Conservation (phyloP, 2,888 invertebrate species). For the Sarcophaga variegata region DNA sequence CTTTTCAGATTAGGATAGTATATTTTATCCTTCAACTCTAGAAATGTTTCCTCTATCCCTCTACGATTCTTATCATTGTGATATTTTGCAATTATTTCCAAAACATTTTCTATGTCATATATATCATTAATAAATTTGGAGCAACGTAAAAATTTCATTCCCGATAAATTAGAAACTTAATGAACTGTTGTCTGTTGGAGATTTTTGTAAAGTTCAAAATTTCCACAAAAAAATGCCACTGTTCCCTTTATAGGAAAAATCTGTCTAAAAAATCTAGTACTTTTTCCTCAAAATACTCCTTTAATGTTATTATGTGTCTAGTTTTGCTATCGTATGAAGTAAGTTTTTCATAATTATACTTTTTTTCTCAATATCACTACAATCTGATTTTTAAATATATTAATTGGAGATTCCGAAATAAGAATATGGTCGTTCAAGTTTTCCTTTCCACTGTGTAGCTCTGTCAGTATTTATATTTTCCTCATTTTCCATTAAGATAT, state of each 20-base stretch:
- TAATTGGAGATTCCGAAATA: too few species aligned
- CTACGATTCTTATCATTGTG: slow-evolving; percentile 32
- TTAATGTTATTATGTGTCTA: slow-evolving; percentile 20
- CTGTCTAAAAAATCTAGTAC: not conserved
- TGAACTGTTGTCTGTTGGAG: slow-evolving; percentile 26
- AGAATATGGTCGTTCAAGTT: too few species aligned
- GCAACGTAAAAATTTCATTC: slow-evolving; percentile 11
- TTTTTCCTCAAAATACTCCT: slow-evolving; percentile 8
- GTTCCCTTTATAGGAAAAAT: slow-evolving; percentile 19
- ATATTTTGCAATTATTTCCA: slow-evolving; percentile 20
- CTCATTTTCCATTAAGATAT: too few species aligned
- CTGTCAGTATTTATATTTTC: too few species aligned
- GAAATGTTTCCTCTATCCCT: slow-evolving; percentile 23
- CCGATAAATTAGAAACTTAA: slow-evolving; percentile 16
- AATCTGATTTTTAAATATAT: too few species aligned
- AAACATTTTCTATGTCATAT: slow-evolving; percentile 22
- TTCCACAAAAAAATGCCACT: slow-evolving; percentile 28
- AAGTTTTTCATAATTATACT: slow-evolving; percentile 6
- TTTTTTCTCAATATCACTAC: too few species aligned
- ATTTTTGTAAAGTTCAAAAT: slow-evolving; percentile 59
- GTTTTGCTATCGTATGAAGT: slow-evolving; percentile 10
- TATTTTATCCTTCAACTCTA: not conserved
- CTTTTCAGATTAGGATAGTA: too few species aligned
- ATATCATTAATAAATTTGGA: slow-evolving; percentile 21
- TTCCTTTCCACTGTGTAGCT: too few species aligned